Evolutionary conservation across 1,140 invertebrate genomes (phyloP), one percentile per base, ranked within the genome.

Genomic region (Marisa cornuarietis): DNA sequence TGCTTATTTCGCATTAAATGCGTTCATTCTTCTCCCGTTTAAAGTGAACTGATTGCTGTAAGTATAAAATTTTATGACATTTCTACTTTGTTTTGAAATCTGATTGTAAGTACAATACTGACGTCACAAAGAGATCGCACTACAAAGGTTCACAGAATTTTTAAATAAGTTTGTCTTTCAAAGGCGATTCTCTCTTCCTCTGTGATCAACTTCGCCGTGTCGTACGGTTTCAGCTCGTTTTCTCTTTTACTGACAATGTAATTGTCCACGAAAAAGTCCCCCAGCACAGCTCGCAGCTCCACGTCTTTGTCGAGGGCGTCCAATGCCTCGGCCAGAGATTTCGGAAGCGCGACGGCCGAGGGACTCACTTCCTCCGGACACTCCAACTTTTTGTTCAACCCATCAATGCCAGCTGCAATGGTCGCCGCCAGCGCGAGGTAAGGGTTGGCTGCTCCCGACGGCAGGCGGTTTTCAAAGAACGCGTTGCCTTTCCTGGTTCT

Each of bases 361-460:
- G 22, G 24, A 24, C 77, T 73, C 49, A 13, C 52, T 52, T 78
- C 71, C 24, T 49, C 51, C 20, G 82, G 82, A 49, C 76, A 79
- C 20, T 24, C n/a, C 62, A 83, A 69, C 54, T 81, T 79, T 42
- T 80, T 78, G n/a, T 79, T 71, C 16, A 85, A 68, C 18, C 85
- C 84, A 63, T 85, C 84, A 68, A 87, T 42, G 31, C 83, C 85
- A 14, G 86, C 84, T 65, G 83, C 82, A 18, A 87, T 61, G 18
- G 81, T 85, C 3, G 80, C 81, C 1, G 84, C 84, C 16, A 85
- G 49, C 52, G 76, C 83, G 5, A 87, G 76, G 78, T 87, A 86
- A 0, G 86, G 83, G 66, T 81, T 86, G 72, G 52, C 72, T 24
- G 80, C 71, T 49, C 80, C 77, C 16, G 79, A 79, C 16, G 79